Evolutionary conservation across 1,140 invertebrate species (phyloP).

Genomic region (Pseudachorutes palmiensis): DNA sequence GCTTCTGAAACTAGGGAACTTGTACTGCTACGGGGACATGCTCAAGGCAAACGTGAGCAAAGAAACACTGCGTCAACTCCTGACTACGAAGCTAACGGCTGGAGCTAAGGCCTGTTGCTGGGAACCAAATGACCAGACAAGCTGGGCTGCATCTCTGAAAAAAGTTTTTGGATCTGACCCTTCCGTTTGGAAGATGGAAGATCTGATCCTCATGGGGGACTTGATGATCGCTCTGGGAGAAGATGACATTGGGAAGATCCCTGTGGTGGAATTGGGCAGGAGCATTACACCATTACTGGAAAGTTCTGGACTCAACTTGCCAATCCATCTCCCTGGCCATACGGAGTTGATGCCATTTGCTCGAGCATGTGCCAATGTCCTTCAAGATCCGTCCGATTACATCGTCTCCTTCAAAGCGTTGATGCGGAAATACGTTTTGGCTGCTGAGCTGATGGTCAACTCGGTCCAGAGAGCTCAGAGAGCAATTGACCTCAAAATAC

Average conservation of each 20-base stretch:
- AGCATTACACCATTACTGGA: conserved; percentile 22
- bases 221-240: conserved; percentile 24
- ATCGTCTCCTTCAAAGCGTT: conserved; percentile 19
- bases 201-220: conserved; percentile 30
- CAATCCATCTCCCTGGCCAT: conserved; percentile 14
- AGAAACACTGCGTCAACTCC: conserved; percentile 15
- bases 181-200: conserved; percentile 25
- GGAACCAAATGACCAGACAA: not conserved
- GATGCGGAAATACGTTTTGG: conserved; percentile 24
- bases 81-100: conserved; percentile 19
- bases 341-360: conserved; percentile 12
- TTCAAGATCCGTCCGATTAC: conserved; percentile 17
- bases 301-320: conserved; percentile 2
- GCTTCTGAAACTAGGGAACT: conserved; percentile 23
- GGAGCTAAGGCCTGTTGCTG: conserved; percentile 35
- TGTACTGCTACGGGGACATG: conserved; percentile 26
- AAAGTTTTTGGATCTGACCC: conserved; percentile 27
- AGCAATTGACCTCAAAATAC: conserved; percentile 10
- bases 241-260: conserved; percentile 24
- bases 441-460: conserved; percentile 27
- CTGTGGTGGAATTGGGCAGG: conserved; percentile 21
- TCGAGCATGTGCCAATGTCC: conserved; percentile 20
- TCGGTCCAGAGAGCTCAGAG: conserved; percentile 14
- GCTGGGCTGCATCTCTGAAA: conserved; percentile 28
- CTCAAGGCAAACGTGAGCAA: conserved; percentile 5